Conservation (phyloP, 2,797 vertebrate genomes). For the Petrocephalus sullivani region DNA sequence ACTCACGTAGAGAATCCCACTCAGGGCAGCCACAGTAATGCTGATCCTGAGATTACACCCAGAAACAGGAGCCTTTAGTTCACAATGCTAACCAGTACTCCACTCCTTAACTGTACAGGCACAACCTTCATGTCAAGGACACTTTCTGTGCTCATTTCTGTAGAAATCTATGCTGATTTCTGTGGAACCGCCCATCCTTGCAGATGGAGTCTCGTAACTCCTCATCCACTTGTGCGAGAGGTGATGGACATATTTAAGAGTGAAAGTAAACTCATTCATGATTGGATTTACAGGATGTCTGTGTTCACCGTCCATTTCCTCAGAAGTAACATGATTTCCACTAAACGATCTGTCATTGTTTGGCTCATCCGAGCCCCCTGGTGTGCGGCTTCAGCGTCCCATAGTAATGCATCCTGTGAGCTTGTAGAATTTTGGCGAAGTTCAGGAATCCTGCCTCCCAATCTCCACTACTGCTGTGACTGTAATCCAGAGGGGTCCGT, state of each 20-base stretch:
- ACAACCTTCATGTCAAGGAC: background rate
- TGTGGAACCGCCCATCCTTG: too few relatives aligned
- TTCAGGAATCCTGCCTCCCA: background rate
- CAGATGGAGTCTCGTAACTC: too few relatives aligned
- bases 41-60: background rate
- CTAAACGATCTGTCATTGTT: constrained; percentile 31
- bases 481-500: constrained; percentile 38
- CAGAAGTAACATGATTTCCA: constrained; percentile 27
- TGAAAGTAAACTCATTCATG: background rate
- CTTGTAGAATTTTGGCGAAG: background rate
- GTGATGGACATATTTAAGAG: background rate
- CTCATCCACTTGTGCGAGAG: background rate
- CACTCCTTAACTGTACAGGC: background rate
- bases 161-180: background rate
- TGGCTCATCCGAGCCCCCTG: background rate
- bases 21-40: background rate
- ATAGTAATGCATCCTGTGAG: background rate
- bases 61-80: background rate
- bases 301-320: background rate
- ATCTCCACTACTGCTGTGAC: constrained; percentile 26
- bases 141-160: background rate
- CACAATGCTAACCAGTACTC: background rate
- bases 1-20: background rate
- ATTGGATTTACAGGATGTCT: background rate
- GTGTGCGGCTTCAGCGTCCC: background rate